Percentiles rank a stretch among this genome's conserved stretches.
Conservation (phyloP, 2,888 invertebrate genomes). For the Trissonchulus latispiculum region DNA sequence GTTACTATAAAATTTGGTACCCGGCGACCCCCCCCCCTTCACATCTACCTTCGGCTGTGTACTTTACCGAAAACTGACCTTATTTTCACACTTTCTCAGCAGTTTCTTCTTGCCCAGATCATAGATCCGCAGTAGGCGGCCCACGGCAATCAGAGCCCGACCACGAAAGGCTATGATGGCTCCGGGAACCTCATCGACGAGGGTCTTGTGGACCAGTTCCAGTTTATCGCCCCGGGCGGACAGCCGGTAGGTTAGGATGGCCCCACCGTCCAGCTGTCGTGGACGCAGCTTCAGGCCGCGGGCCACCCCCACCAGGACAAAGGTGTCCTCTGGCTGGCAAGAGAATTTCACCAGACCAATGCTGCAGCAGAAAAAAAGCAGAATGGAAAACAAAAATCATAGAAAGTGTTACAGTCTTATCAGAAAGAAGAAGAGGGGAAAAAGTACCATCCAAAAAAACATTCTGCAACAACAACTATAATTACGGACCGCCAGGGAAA, state of each 20-base stretch:
- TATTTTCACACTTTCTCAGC: constrained; percentile 92
- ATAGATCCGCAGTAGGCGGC: constrained; percentile 78
- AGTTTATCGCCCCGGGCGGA: constrained; percentile 63
- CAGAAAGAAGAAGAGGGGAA: no score
- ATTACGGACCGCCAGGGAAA: no score
- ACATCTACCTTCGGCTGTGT: no score
- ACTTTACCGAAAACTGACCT: no score
- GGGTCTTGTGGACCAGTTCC: constrained; percentile 84
- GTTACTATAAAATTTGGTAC: no score
- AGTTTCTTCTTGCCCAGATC: constrained; percentile 94
- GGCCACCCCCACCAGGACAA: constrained; percentile 74
- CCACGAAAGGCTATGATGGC: constrained; percentile 86
- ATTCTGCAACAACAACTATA: no score
- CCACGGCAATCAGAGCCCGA: constrained; percentile 78
- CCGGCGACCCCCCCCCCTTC: no score
- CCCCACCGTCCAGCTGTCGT: constrained; percentile 47
- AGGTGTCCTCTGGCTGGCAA: constrained; percentile 55
- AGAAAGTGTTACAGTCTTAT: no score
- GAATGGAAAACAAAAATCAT: no score
- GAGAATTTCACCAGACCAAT: constrained; percentile 67
- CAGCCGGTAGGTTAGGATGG: constrained; percentile 41
- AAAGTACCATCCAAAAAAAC: no score
- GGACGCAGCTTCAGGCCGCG: constrained; percentile 82
- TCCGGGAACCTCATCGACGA: constrained; percentile 65
- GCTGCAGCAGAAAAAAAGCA: constrained; percentile 31